A percentile compares a stretch with the other conserved stretches of the same genome.
Evolutionary conservation across 2,113 vertebrate genomes (phyloP).

Genomic region (Microcebus lehilahytsara): DNA sequence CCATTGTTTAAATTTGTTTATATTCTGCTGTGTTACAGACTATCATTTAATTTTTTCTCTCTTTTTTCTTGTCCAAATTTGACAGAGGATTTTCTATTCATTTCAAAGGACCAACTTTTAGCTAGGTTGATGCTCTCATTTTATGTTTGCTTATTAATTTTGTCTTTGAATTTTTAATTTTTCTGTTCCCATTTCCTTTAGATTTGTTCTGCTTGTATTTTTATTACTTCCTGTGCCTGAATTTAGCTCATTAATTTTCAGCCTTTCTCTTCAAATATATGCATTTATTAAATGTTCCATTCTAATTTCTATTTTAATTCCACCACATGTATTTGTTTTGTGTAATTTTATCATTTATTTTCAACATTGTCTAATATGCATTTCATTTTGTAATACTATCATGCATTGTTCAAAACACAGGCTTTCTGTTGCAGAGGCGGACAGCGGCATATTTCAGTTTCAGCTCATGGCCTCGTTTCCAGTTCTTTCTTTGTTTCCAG

Average conservation of each 20-base stretch:
- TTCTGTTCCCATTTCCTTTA: background rate
- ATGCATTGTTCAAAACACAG: background rate
- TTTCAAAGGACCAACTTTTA: background rate
- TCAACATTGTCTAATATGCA: background rate
- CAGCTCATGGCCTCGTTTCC: background rate
- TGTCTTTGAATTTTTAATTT: background rate
- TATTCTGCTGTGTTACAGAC: background rate
- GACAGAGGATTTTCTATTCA: background rate
- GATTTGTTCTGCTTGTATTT: background rate
- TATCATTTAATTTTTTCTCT: background rate
- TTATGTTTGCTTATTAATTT: background rate
- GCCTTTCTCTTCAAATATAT: background rate
- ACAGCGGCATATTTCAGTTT: background rate
- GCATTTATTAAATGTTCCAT: background rate
- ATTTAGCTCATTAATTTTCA: background rate
- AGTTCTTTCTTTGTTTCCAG: background rate
- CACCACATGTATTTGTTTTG: background rate
- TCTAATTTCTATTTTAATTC: background rate
- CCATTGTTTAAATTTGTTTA: background rate
- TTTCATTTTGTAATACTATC: background rate
- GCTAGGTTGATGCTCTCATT: background rate
- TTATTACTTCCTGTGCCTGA: background rate
- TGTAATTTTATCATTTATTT: background rate
- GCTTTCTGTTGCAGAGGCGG: background rate
- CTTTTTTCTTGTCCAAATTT: background rate